Base-by-base conservation (phyloP, 2,797 vertebrate genomes). In the Phataginus tricuspis region DNA sequence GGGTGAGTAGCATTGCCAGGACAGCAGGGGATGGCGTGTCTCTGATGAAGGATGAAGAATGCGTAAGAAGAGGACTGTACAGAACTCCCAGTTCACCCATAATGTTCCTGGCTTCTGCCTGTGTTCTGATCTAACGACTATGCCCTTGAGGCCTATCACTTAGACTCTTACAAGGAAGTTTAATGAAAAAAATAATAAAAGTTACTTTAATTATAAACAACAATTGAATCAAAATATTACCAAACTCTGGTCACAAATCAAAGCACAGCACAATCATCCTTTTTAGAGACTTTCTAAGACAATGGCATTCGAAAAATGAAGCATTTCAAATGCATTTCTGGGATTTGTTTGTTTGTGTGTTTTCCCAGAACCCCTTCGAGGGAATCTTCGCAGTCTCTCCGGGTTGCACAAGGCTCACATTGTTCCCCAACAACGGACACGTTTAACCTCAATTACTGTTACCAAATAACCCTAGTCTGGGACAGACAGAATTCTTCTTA, bases 201-300 rank as follows among this genome's bases (percentile, higher is more conserved):
- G 0, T 45, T 1, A 72, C 21, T 51, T 94, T 59, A 53, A 72
- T 27, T 93, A 14, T 68, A 86, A 91, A 75, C 8, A 77, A 68
- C 2, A 13, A 37, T 14, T 69, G 9, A 93, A 85, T 71, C 29
- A 84, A 93, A 87, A 86, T 83, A 77, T 77, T 84, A 37, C 14
- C 23, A 55, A 91, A 85, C 5, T 61, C 21, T 29, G 2, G 2
- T 63, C 84, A 85, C 27, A 96, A 90, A 51, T 42, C 31, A n/a
- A 95, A 91, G 49, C 77, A 25, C 1, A 86, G 18, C 77, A 25
- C 1, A 86, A 15, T n/a, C 16, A 80, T 61, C 12, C 19, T 83
- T 10, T 68, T 77, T 13, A 77, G 16, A 83, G 86, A 71, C 31
- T 84, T 93, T 94, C n/a, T 75, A 45, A 95, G 85, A 84, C 29